A percentile compares a stretch with the other conserved stretches of the same genome.
Conservation (phyloP, 2,888 invertebrate species). For the Meganola albula region DNA sequence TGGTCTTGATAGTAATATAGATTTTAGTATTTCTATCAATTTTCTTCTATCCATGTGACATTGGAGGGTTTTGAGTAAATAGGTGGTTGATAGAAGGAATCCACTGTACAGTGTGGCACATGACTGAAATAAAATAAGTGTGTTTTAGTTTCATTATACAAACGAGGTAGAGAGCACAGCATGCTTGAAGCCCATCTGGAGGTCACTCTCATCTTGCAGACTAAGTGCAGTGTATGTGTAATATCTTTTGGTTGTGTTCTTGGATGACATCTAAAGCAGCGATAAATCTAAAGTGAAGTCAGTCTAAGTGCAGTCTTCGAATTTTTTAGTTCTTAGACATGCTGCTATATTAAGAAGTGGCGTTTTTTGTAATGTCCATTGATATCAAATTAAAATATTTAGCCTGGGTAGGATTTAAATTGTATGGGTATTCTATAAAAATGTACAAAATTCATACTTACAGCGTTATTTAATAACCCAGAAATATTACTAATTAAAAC, state of each 20-base stretch:
- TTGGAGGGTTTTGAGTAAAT: conserved; percentile 21
- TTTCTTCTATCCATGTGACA: conserved; percentile 10
- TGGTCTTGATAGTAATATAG: conserved; percentile 43
- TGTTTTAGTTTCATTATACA: neutral
- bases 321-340: no score
- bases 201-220: no score
- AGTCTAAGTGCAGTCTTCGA: no score
- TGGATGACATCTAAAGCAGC: no score
- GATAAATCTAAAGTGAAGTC: no score
- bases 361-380: no score
- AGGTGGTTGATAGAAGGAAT: conserved; percentile 37
- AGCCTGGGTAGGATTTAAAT: no score
- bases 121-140: conserved; percentile 44
- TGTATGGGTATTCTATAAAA: neutral
- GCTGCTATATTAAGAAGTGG: no score
- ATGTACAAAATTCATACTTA: conserved; percentile 31
- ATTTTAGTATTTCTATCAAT: conserved; percentile 35
- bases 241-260: no score
- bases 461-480: conserved; percentile 45
- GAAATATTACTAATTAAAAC: conserved; percentile 44
- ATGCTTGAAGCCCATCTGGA: no score
- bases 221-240: no score
- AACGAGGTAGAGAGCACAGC: neutral
- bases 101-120: conserved; percentile 55
- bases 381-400: no score